Base-by-base conservation (phyloP, 2,888 invertebrate genomes). In the Mycogona germanica region DNA sequence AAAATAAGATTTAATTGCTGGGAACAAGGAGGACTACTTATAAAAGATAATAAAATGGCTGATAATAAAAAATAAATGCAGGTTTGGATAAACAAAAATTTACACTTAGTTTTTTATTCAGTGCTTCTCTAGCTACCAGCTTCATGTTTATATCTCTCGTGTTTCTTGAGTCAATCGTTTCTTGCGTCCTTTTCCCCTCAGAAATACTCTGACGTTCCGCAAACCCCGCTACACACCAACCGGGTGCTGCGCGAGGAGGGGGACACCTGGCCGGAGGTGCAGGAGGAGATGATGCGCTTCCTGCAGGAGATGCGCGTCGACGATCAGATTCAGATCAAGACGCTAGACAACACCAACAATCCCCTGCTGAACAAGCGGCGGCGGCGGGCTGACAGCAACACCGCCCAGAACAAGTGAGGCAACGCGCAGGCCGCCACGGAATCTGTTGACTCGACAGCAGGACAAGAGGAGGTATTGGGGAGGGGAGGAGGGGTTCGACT, bases 221-320 rank as follows among this genome's bases (percentile, higher is more conserved):
- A 87, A 65, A 98, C 97, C 1, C 96, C 96, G 0, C 75, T 98
- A 12, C 86, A 88, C 72, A 96, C 97, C 0, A 81, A 87, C 55
- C 77, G 85, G 52, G 81, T 96, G 64, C 74, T 98, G 23, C 81
- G 84, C 29, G 96, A 97, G 70, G 87, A 88, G 48, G 86, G 84
- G 60, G 91, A 91, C 61, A 81, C 84, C 53, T 98, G 97, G 97
- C 86, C 87, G 1, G 96, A 97, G 66, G 92, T 97, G 4, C 65
- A 75, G 72, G 97, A 97, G 71, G 97, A 97, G 74, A 96, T 98
- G 96, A 96, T 91, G 1, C 80, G 93, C 60, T 95, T 96, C 0
- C 73, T 98, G 60, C 95, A 96, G 42, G 93, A 95, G 49, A 97
- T 98, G 97, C 76, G 97, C 51, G 96, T 98, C 7, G 96, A 96